Base-by-base conservation (phyloP, 2,888 invertebrate species). In the Pogonocherus hispidulus region DNA sequence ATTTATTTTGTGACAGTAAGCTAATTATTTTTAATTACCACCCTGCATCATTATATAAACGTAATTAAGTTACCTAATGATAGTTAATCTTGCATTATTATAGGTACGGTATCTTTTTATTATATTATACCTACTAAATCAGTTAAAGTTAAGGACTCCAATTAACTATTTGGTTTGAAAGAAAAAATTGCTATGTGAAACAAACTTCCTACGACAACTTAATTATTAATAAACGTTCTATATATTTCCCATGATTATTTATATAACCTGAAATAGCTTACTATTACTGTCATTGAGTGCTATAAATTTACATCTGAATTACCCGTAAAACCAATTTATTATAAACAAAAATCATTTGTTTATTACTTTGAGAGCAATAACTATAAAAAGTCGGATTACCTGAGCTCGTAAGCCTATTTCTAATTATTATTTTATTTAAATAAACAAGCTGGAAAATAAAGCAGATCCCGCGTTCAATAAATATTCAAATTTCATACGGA, bases 361-460 rank as follows among this genome's bases (percentile, higher is more conserved):
- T 41, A 16, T 41, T 3, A 6, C 14, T 14, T 3, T 2, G 14
- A 41, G 11, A n/a, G n/a, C 14, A n/a, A 41, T 41, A n/a, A 41
- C 41, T 9, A 41, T 41, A 41, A 41, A 41, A 41, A 2, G 3
- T 0, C 5, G 11, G n/a, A 14, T 41, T 41, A 41, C n/a, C 41
- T n/a, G 41, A n/a, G 5, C n/a, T 37, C 41, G 14, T 27, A 27
- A 14, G 41, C 14, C n/a, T 41, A 14, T 41, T 41, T 41, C 14
- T n/a, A 41, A 41, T 41, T 41, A 41, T 14, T 41, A 41, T 41
- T 41, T 41, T 41, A 41, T 41, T 41, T n/a, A n/a, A 41, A 41
- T 41, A 14, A 27, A 27, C 27, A 27, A 27, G 27, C 27, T 8
- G 8, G 8, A 14, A 41, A 41, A 14, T n/a, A n/a, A 41, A 41